A percentile compares a stretch with the other conserved stretches of the same genome.
These are phyloP conservation scores for Acromyrmex charruanus DNA, from an alignment of 1,140 invertebrate species.

Conservation along the genomic window DNA sequence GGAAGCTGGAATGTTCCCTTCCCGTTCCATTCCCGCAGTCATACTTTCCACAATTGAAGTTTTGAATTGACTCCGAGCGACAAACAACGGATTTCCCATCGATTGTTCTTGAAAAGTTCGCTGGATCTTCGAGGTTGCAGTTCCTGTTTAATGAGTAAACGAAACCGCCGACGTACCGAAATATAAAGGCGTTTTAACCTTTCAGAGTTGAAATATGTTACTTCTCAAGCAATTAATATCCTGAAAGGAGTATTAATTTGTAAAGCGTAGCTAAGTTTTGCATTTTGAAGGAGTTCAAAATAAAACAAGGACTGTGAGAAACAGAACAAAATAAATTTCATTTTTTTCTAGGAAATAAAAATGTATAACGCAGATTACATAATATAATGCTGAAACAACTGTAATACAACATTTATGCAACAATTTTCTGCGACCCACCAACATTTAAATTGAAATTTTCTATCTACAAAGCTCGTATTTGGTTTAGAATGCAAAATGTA, in stretches of 20 bases:
- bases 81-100: constrained; percentile 46
- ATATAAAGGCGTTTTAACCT: constrained; percentile 14
- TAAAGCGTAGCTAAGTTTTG: neutral
- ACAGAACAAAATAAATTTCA: neutral
- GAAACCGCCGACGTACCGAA: neutral
- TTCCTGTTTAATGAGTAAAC: constrained; percentile 32
- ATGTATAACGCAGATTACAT: neutral
- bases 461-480: neutral
- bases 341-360: neutral
- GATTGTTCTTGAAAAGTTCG: constrained; percentile 32
- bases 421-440: neutral
- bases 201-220: neutral
- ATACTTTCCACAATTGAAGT: constrained; percentile 47
- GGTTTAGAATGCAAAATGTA: neutral
- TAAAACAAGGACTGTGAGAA: neutral
- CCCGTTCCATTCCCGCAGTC: neutral
- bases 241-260: neutral
- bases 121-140: constrained; percentile 17
- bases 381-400: neutral
- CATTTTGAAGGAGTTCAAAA: neutral
- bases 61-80: constrained; percentile 37
- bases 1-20: constrained; percentile 8
- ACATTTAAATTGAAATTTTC: constrained; percentile 40
- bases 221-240: neutral
- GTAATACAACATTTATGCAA: neutral